Base-by-base conservation (phyloP, 2,888 invertebrate genomes). In the Dolichopus griseipennis region DNA sequence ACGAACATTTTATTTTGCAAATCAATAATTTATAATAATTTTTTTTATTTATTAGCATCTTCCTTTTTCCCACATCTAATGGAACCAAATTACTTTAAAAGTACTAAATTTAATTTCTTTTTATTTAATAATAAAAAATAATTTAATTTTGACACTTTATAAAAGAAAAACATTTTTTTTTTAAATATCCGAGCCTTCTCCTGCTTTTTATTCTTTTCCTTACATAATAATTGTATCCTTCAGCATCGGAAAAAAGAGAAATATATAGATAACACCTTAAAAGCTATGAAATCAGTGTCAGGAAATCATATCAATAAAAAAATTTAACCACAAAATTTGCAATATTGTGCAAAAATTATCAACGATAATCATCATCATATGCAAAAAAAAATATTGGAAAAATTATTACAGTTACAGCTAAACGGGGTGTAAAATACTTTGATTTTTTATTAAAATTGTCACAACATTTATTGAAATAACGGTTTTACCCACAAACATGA, bases 321-420 rank as follows among this genome's bases (percentile, higher is more conserved):
- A 9, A 12, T 52, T 6, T 3, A 52, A 52, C 52, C 52, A 52
- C 52, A 52, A 52, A 52, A 52, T 52, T 52, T 52, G 52, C 52
- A 52, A 52, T 52, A 52, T 52, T 52, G 52, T 52, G 52, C 52
- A 52, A 52, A 52, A 52, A 52, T 52, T 52, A 52, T 52, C 52
- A 18, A 18, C 52, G 18, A 52, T 52, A 52, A 18, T 12, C 15
- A 52, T 52, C 52, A 18, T 52, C 15, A 52, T 52, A 52, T 52
- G 52, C 52, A 52, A 52, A 18, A 52, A 18, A 52, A 7, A 52
- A 41, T n/a, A n/a, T n/a, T 43, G 43, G 7, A 52, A 18, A 37
- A 37, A 10, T 37, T 37, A 37, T 10, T 37, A 27, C 27, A 27
- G 27, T 27, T 27, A 27, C 27, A 27, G 27, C 5, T 27, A 41